Percentiles rank a stretch among this genome's conserved stretches.
Evolutionary conservation across 2,113 vertebrate species (phyloP).

Genomic region (Lampris incognitus): DNA sequence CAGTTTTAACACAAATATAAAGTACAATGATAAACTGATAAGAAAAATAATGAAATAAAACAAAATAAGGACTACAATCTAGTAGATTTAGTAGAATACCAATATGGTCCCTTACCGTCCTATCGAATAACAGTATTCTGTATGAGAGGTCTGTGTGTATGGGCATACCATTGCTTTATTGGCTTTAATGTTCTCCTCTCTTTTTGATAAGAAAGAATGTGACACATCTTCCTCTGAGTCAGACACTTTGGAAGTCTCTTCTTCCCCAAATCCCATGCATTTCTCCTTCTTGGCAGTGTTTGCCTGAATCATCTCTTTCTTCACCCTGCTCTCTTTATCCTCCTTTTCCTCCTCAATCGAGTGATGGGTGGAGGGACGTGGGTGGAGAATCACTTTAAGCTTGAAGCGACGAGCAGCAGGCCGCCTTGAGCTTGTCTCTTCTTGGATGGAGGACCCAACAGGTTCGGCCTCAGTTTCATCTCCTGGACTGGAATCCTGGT

Average conservation of each 20-base stretch:
- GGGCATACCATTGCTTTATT: conserved; percentile 83
- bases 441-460: background rate
- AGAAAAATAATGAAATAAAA: no score
- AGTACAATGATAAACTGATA: no score
- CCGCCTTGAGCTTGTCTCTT: conserved; percentile 21
- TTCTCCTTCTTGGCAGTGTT: conserved; percentile 23
- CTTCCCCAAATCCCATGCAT: conserved; percentile 38
- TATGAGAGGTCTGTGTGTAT: background rate
- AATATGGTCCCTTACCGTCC: no score
- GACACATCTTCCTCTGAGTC: conserved; percentile 54
- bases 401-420: conserved; percentile 47
- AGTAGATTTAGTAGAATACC: no score
- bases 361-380: background rate
- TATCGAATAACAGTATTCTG: no score
- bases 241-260: conserved; percentile 33
- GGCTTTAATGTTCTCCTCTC: conserved; percentile 79
- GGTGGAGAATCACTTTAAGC: conserved; percentile 72
- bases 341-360: conserved; percentile 22
- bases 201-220: conserved; percentile 70
- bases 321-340: background rate
- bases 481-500: conserved; percentile 47
- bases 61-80: no score
- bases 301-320: background rate
- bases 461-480: conserved; percentile 18
- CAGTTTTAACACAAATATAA: no score